Base-by-base conservation (phyloP, 2,113 vertebrate genomes). In the Ptilorrhoa leucosticta region DNA sequence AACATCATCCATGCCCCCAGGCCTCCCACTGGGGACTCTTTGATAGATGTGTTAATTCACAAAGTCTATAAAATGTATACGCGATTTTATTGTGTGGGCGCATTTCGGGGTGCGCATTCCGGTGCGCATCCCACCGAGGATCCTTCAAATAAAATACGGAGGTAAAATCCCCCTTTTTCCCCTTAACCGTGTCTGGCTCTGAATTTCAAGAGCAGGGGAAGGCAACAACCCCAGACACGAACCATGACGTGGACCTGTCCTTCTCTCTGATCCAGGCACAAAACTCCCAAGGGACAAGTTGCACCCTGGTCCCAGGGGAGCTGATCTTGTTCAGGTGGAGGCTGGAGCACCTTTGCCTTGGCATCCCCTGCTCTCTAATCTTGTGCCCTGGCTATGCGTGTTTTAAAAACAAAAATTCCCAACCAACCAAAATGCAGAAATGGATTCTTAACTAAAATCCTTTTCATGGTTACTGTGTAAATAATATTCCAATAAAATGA, bases 401-500 rank as follows among this genome's bases (percentile, higher is more conserved):
- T 58, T 82, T 65, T 44, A 64, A 64, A 89, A 87, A 18, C 37
- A 68, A 78, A 45, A 53, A 51, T 40, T 33, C 44, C 23, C n/a
- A 28, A 57, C 58, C 30, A 78, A 83, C 37, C n/a, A 44, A 77
- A 75, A 57, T 2, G 14, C 28, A 92, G 86, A 68, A 81, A 78
- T 51, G 3, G 79, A 92, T 51, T 42, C 44, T 37, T 65, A 6
- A 6, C 53, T 69, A 30, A 83, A 85, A 76, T 75, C 71, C 72
- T 68, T 60, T 45, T 45, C 20, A 2, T 78, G 68, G 75, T 94
- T 87, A 50, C 65, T 39, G 40, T 87, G 78, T 81, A 95, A 95
- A 96, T 81, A 94, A 89, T 39, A 82, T 90, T 64, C 83, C 83
- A 82, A 28, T 57, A 57, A 87, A 94, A 89, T 2, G 47, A 92